Evolutionary conservation across 2,797 vertebrate species (phyloP).

Genomic region (Lophius americanus): DNA sequence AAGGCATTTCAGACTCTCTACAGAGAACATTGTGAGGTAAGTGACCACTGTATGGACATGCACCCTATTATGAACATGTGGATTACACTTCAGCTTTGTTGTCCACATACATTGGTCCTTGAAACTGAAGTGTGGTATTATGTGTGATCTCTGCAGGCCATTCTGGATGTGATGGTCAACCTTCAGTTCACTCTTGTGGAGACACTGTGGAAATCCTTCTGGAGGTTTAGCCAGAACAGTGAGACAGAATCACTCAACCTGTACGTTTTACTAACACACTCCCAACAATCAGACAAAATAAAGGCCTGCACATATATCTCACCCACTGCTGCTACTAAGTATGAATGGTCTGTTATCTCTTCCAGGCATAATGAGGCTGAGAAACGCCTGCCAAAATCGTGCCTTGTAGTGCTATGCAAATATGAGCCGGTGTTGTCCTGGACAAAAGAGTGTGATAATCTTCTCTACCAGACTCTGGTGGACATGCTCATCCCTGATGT

Average conservation of each 20-base stretch:
- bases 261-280: conserved; percentile 71
- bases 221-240: conserved; percentile 88
- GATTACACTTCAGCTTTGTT: no score
- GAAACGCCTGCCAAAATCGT: conserved; percentile 89
- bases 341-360: neutral
- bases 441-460: conserved; percentile 90
- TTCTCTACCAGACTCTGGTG: conserved; percentile 93
- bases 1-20: conserved; percentile 90
- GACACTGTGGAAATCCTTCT: conserved; percentile 94
- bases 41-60: conserved; percentile 1
- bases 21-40: conserved; percentile 94
- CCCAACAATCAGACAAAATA: neutral
- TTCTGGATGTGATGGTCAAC: conserved; percentile 94
- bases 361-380: conserved; percentile 88
- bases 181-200: conserved; percentile 94
- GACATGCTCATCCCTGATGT: conserved; percentile 93
- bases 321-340: neutral
- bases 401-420: conserved; percentile 90
- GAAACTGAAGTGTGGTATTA: conserved; percentile 8
- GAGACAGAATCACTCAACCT: conserved; percentile 81
- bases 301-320: neutral
- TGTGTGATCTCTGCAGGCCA: conserved; percentile 77
- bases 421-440: conserved; percentile 90
- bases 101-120: no score
- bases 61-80: no score